Evolutionary conservation across 2,797 vertebrate genomes (phyloP), one percentile per base, ranked within the genome.

Genomic region (Eulemur mongoz): DNA sequence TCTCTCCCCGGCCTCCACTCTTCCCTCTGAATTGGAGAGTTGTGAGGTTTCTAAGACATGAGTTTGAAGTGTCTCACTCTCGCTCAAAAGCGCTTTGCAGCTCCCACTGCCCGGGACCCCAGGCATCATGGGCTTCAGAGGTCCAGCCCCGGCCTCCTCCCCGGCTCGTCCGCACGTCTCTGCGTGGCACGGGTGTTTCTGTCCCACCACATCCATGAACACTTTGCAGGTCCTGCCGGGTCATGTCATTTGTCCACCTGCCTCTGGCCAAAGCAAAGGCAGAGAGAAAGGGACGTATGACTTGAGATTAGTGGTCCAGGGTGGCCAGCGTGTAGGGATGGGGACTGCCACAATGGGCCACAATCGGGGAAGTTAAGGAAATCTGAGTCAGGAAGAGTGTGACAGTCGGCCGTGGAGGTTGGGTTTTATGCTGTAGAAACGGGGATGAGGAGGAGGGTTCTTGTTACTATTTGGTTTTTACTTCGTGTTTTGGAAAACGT

Each of bases 91-190:
- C 5, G 3, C 13, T 30, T 20, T 25, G 32, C 9, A 18, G 52
- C 11, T 72, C 27, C 50, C 20, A 23, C 43, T 14, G 61, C 4
- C 81, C 27, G 52, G n/a, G 57, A 63, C 48, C 5, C 3, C 18
- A 17, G 7, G 38, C 38, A 3, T 70, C 7, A 0, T 0, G 23
- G 57, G 23, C 38, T 72, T 35, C 35, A 0, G 57, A 2, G 59
- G 8, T 15, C 43, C 15, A 4, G 7, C 4, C n/a, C n/a, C 23
- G 3, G 5, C 10, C 43, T 12, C 54, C 17, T 38, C 12, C 17
- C 22, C 0, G 0, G 1, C 10, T 50, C 22, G 1, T 5, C 0
- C 23, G 43, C 12, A 4, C 14, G 1, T 27, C 11, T 7, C 61
- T 27, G 0, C 57, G 35, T 13, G 43, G 38, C 0, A 0, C 27